These are phyloP conservation scores for Eristalis pertinax DNA, from an alignment of 2,888 invertebrate genomes.

Conservation along the genomic window DNA sequence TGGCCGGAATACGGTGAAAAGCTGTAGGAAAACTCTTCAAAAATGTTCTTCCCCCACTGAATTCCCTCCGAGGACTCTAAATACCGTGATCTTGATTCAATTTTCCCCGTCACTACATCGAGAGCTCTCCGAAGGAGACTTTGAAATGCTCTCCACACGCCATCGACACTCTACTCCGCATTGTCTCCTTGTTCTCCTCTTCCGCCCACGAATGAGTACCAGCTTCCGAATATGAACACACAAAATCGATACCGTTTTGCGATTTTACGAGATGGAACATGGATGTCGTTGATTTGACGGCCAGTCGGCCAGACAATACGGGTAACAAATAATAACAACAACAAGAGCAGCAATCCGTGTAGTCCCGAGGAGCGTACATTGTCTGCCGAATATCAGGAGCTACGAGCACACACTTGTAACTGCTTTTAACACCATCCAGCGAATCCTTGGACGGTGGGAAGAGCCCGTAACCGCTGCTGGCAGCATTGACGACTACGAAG, in stretches of 20 bases:
- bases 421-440: constrained; percentile 62
- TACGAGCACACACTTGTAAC: constrained; percentile 55
- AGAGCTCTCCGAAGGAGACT: constrained; percentile 42
- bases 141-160: not conserved
- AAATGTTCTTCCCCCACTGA: constrained; percentile 12
- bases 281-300: constrained; percentile 57
- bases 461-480: not conserved
- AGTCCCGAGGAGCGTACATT: constrained; percentile 43
- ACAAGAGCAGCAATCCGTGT: constrained; percentile 7
- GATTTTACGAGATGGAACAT: constrained; percentile 54
- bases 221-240: constrained; percentile 36
- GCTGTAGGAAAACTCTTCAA: constrained; percentile 13
- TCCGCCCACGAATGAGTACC: constrained; percentile 1
- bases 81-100: constrained; percentile 56
- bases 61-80: not conserved
- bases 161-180: not conserved
- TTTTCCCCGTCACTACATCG: constrained; percentile 56
- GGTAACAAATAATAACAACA: constrained; percentile 42
- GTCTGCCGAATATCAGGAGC: constrained; percentile 56
- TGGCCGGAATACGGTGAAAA: constrained; percentile 41
- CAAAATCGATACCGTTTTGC: constrained; percentile 60
- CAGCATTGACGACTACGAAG: not conserved
- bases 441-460: constrained; percentile 46
- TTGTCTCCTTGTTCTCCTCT: not conserved
- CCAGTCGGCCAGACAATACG: constrained; percentile 59